Evolutionary conservation across 2,113 vertebrate genomes (phyloP).

Genomic region (Pteronura brasiliensis): DNA sequence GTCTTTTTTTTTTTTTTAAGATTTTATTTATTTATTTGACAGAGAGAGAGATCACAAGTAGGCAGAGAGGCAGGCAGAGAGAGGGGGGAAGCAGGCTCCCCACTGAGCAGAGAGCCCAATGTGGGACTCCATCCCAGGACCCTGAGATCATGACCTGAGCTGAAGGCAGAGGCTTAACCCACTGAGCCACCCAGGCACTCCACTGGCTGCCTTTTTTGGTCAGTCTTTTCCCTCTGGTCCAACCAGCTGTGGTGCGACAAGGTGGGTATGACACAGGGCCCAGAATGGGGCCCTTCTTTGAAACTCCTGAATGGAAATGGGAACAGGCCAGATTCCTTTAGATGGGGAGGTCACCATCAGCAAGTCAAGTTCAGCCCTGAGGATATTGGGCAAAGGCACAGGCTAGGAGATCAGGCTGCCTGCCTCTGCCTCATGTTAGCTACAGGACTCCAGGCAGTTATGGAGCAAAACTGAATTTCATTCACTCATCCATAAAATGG

Average conservation of each 20-base stretch:
- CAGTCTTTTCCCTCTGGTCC: not conserved
- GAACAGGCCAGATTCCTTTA: not conserved
- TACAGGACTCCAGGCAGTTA: not conserved
- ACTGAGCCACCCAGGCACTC: too few species aligned
- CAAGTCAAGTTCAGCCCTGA: not conserved
- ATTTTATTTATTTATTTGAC: too few species aligned
- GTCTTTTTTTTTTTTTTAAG: too few species aligned
- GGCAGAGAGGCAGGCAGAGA: too few species aligned
- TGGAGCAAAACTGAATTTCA: not conserved
- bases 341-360: not conserved
- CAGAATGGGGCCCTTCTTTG: not conserved
- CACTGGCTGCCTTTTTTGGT: not conserved
- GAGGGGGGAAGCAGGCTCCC: too few species aligned
- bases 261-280: not conserved
- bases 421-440: not conserved
- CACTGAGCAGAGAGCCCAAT: too few species aligned
- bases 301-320: not conserved
- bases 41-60: too few species aligned
- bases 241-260: not conserved
- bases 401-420: not conserved
- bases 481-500: not conserved
- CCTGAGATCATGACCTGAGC: too few species aligned
- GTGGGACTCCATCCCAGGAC: too few species aligned
- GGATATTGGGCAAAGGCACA: not conserved
- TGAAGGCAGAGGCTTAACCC: too few species aligned